phyloP scores from a whole-genome alignment of 1,140 invertebrate genomes.

The Laupala kohalensis region DNA sequence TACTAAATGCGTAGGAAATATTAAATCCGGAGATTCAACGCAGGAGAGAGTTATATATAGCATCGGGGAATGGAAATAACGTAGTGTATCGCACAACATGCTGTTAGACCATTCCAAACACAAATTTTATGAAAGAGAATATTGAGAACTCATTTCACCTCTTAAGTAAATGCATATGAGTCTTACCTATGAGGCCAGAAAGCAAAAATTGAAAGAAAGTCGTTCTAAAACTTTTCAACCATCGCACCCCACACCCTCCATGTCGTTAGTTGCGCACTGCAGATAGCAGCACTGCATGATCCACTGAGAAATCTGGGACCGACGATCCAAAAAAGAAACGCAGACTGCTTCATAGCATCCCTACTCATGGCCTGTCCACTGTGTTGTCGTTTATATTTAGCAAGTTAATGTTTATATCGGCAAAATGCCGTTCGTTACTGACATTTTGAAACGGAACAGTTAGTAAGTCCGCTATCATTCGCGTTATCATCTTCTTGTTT shows the following conservation, averaged over 20 bases:
- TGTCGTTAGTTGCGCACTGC: neutral
- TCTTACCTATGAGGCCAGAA: neutral
- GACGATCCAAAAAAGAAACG: neutral
- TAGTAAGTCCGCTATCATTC: too few relatives aligned
- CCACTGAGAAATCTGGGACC: neutral
- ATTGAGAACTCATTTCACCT: too few relatives aligned
- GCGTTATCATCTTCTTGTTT: too few relatives aligned
- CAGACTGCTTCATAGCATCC: too few relatives aligned
- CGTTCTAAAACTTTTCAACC: slow-evolving; percentile 14
- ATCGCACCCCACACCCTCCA: slow-evolving; percentile 13
- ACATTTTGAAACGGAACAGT: neutral
- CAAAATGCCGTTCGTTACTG: neutral
- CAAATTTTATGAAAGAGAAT: too few relatives aligned
- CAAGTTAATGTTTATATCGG: neutral
- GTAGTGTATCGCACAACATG: neutral
- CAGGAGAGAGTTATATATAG: neutral
- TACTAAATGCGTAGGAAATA: neutral
- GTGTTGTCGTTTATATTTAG: neutral
- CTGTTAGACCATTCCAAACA: neutral
- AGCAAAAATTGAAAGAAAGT: slow-evolving; percentile 10
- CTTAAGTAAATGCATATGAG: too few relatives aligned
- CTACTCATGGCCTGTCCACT: neutral
- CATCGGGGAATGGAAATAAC: neutral
- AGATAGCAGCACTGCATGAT: slow-evolving; percentile 4
- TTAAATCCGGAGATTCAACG: neutral